These are phyloP conservation scores for Gallinago jamesoni DNA, from an alignment of 2,113 vertebrate species.

Conservation along the genomic window DNA sequence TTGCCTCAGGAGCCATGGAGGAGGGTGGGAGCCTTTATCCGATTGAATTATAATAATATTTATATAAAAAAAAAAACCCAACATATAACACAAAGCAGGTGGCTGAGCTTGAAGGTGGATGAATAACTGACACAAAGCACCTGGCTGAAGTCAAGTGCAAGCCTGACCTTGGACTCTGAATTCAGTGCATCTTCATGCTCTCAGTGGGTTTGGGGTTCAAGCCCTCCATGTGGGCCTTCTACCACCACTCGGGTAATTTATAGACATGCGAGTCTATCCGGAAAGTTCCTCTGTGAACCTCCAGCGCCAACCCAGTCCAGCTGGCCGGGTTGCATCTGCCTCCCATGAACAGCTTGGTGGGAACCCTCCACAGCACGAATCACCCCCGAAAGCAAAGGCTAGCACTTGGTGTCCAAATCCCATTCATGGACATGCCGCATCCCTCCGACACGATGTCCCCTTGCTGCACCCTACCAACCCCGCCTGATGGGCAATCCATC, in stretches of 20 bases:
- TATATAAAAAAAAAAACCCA: neutral
- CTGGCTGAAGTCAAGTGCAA: neutral
- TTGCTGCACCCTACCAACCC: neutral
- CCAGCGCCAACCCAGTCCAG: neutral
- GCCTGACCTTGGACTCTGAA: neutral
- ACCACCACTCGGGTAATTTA: neutral
- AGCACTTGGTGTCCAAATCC: neutral
- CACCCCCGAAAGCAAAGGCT: neutral
- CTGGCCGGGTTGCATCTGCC: neutral
- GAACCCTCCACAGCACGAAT: neutral
- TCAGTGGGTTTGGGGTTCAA: neutral
- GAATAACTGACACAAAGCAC: neutral
- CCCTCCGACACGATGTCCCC: neutral
- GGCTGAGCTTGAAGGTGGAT: neutral
- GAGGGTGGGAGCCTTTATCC: neutral
- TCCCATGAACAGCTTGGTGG: neutral
- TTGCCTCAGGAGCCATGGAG: neutral
- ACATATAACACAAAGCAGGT: neutral
- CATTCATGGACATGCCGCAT: neutral
- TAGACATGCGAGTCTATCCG: neutral
- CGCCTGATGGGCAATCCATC: neutral
- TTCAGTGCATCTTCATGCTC: neutral
- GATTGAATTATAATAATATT: neutral
- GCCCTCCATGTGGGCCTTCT: neutral
- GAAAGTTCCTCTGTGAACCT: neutral